A percentile compares a stretch with the other conserved stretches of the same genome.
These are phyloP conservation scores for Carabus problematicus DNA, from an alignment of 2,888 invertebrate species.

Conservation along the genomic window DNA sequence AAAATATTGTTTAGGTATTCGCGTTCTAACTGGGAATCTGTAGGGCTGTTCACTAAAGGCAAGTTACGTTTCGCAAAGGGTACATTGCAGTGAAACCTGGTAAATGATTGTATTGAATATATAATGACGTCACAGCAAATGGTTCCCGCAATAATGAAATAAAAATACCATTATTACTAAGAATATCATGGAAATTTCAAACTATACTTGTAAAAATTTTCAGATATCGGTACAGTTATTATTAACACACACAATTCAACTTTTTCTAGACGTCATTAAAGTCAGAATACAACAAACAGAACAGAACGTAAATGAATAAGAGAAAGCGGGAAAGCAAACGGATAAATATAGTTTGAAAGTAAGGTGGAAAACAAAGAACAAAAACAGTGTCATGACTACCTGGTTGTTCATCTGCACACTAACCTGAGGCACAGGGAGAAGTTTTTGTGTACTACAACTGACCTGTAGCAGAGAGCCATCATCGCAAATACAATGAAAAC, in stretches of 20 bases:
- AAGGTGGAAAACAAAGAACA: slow-evolving; percentile 61
- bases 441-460: slow-evolving; percentile 99
- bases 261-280: slow-evolving; percentile 31
- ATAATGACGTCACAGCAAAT: slow-evolving; percentile 32
- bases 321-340: slow-evolving; percentile 33
- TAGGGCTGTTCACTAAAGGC: neutral
- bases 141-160: slow-evolving; percentile 7
- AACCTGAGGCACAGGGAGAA: slow-evolving; percentile 98
- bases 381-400: slow-evolving; percentile 66
- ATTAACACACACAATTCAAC: neutral
- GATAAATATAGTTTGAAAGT: slow-evolving; percentile 35
- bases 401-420: slow-evolving; percentile 88
- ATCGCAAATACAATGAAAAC: slow-evolving; percentile 98
- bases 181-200: too few species aligned
- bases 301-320: slow-evolving; percentile 60
- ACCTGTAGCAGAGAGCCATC: slow-evolving; percentile 99
- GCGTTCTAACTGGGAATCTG: neutral
- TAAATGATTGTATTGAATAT: slow-evolving; percentile 17
- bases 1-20: neutral
- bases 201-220: neutral
- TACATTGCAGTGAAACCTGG: slow-evolving; percentile 15
- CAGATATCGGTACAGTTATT: neutral
- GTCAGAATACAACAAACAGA: slow-evolving; percentile 28
- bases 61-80: slow-evolving; percentile 6
- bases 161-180: neutral